phyloP scores from a whole-genome alignment of 2,113 vertebrate species.

The Oryzias celebensis region DNA sequence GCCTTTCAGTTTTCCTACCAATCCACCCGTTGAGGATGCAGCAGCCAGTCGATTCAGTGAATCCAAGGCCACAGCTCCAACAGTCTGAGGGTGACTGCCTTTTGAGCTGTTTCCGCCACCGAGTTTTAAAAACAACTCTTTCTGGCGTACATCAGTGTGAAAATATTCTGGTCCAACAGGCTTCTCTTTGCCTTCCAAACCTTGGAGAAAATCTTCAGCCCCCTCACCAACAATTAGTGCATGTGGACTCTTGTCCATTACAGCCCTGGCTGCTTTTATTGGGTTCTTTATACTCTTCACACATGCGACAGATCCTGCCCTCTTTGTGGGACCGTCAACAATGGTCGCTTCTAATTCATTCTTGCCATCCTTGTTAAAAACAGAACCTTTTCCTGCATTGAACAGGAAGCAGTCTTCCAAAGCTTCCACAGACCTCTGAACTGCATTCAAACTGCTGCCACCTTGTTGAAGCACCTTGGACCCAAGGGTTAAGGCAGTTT shows the following conservation, averaged over 20 bases:
- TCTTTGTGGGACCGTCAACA: slow-evolving; percentile 67
- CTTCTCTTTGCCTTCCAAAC: slow-evolving; percentile 50
- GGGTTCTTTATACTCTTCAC: slow-evolving; percentile 76
- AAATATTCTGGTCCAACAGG: slow-evolving; percentile 71
- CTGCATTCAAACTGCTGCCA: slow-evolving; percentile 77
- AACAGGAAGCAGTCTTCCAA: slow-evolving; percentile 82
- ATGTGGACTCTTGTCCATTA: slow-evolving; percentile 79
- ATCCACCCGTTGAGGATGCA: slow-evolving; percentile 78
- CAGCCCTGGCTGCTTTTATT: slow-evolving; percentile 75
- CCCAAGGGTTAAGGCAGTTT: slow-evolving; percentile 72
- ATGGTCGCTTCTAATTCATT: slow-evolving; percentile 80
- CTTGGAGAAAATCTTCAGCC: slow-evolving; percentile 73
- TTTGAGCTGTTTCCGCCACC: slow-evolving; percentile 39
- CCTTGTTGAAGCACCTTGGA: slow-evolving; percentile 63
- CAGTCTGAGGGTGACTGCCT: slow-evolving; percentile 79
- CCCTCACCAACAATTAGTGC: slow-evolving; percentile 75
- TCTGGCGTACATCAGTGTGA: slow-evolving; percentile 72
- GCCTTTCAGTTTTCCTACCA: slow-evolving; percentile 78
- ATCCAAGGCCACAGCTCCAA: slow-evolving; percentile 79
- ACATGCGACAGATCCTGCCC: slow-evolving; percentile 78
- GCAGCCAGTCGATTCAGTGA: slow-evolving; percentile 65
- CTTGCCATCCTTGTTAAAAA: slow-evolving; percentile 76
- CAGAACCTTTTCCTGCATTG: slow-evolving; percentile 80
- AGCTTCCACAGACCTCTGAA: slow-evolving; percentile 76
- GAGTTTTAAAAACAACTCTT: slow-evolving; percentile 59